These are phyloP conservation scores for Drosophila novamexicana DNA, from an alignment of 1,140 invertebrate genomes.

Conservation along the genomic window DNA sequence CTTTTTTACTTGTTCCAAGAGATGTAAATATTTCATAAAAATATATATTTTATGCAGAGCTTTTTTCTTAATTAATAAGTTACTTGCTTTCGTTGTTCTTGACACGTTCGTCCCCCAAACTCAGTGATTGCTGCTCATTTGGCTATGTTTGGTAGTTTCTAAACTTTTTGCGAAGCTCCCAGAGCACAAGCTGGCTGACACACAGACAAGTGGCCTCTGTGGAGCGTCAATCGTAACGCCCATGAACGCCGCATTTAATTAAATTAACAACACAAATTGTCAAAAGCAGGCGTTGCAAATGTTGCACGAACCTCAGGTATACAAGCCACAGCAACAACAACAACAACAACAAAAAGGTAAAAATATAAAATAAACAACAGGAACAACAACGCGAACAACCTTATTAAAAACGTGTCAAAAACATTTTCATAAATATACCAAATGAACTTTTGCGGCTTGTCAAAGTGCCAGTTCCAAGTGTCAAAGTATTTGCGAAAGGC, in stretches of 20 bases:
- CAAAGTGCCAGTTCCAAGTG: constrained; percentile 56
- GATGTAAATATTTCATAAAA: not conserved
- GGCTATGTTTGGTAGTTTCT: constrained; percentile 4
- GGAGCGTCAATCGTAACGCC: constrained; percentile 23
- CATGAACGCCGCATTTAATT: constrained; percentile 62
- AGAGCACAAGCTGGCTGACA: not conserved
- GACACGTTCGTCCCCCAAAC: not conserved
- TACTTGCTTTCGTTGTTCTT: not conserved
- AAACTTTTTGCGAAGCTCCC: constrained; percentile 14
- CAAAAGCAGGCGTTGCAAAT: constrained; percentile 59
- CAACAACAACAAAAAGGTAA: not conserved
- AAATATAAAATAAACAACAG: constrained; percentile 21
- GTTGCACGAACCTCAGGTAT: constrained; percentile 44
- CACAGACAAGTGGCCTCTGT: constrained; percentile 5
- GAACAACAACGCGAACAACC: constrained; percentile 46
- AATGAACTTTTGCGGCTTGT: constrained; percentile 62
- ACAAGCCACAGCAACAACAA: constrained; percentile 10
- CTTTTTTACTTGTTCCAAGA: too few species aligned
- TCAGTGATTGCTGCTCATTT: constrained; percentile 23
- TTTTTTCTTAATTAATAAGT: constrained; percentile 11
- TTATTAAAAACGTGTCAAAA: constrained; percentile 81
- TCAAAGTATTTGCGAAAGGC: constrained; percentile 66
- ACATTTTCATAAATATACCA: constrained; percentile 81
- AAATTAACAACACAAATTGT: constrained; percentile 80
- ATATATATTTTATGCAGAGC: not conserved